Base-by-base conservation (phyloP, 2,888 invertebrate genomes). In the Malachius bipustulatus region DNA sequence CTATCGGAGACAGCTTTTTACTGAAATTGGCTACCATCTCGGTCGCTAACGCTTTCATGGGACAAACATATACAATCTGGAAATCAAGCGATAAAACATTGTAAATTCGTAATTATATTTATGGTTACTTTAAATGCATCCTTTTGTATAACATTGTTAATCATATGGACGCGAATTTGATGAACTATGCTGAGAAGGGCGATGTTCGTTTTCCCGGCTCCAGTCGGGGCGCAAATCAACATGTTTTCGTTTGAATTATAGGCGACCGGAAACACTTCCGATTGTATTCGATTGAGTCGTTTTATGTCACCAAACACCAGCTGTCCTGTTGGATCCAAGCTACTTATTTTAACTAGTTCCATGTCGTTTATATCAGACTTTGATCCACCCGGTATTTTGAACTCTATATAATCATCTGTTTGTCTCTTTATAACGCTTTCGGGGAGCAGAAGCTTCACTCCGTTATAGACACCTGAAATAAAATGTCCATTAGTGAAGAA, bases 131-230 rank as follows among this genome's bases (percentile, higher is more conserved):
- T 97, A 56, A 97, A 97, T 50, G 88, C 80, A 63, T 93, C 82
- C 52, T 83, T 85, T 63, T 82, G 77, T 35, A 96, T 81, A 3
- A 84, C 71, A 36, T 82, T 82, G 46, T 78, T 73, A 47, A 81
- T 77, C 32, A 90, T 75, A 56, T 91, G 82, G 41, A 84, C 78
- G 44, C 84, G 82, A 30, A 98, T 77, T 46, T 90, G 87, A 59
- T 93, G 87, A 1, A 94, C 75, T 13, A 99, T 82, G 1, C 91
- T 73, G 30, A 99, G 63, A 67, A 99, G 73, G 0, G 98, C 98
- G 36, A 98, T 89, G 59, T 99, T 99, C 0, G 98, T 99, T 66
- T 99, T 99, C 15, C 98, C 98, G 1, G 97, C 96, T 3, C 98
- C 98, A 0, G 98, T 99, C 0, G 98, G 98, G 0, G 98, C 98